A percentile compares a stretch with the other conserved stretches of the same genome.
phyloP scores from a whole-genome alignment of 2,888 invertebrate species.

The Cantharis rustica region DNA sequence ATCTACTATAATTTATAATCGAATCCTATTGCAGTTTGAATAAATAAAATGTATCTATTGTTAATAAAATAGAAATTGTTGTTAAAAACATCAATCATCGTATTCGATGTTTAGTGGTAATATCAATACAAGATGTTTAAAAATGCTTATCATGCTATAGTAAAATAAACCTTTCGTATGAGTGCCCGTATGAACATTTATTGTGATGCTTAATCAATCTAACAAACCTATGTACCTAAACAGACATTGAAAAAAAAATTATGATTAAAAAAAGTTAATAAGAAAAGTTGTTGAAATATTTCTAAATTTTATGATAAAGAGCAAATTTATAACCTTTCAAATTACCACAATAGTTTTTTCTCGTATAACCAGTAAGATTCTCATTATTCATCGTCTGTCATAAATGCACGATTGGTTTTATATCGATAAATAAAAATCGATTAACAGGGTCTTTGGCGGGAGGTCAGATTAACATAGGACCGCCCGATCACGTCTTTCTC shows the following conservation, averaged over 20 bases:
- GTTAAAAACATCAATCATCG: not conserved
- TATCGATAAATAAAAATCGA: slow-evolving; percentile 48
- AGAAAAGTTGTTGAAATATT: slow-evolving; percentile 1
- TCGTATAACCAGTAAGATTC: slow-evolving; percentile 37
- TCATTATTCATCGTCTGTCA: slow-evolving; percentile 38
- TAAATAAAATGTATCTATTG: not conserved
- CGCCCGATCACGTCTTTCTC: slow-evolving; percentile 41
- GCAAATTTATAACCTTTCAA: slow-evolving; percentile 25
- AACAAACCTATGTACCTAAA: not conserved
- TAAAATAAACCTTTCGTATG: not conserved
- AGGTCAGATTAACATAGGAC: slow-evolving; percentile 39
- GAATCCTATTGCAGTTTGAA: not conserved
- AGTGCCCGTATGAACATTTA: not conserved
- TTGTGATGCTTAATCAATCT: not conserved
- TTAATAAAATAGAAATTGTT: not conserved
- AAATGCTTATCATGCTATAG: not conserved
- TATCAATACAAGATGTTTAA: not conserved
- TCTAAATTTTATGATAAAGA: slow-evolving; percentile 11
- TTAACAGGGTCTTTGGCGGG: slow-evolving; percentile 42
- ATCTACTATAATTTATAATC: not conserved
- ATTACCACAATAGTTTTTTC: slow-evolving; percentile 29
- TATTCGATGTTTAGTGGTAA: not conserved
- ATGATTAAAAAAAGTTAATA: not conserved
- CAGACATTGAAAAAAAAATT: not conserved
- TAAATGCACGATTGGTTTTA: slow-evolving; percentile 44